Conservation (phyloP, 2,888 invertebrate species). For the Ectemnius continuus region DNA sequence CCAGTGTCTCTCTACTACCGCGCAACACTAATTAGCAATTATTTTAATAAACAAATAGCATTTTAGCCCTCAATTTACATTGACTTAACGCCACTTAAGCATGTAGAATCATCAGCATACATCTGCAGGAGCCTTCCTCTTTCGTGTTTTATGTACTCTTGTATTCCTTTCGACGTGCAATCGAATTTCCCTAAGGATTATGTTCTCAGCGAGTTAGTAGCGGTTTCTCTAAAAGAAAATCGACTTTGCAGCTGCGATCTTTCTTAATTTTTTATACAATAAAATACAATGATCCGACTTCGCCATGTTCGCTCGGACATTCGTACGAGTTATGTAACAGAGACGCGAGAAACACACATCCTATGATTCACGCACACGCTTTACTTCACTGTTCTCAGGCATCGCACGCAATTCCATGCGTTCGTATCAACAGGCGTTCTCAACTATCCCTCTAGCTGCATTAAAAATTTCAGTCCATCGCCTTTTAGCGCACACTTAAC, state of each 20-base stretch:
- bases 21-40: constrained; percentile 58
- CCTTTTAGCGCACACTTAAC: constrained; percentile 47
- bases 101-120: constrained; percentile 69
- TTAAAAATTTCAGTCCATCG: constrained; percentile 61
- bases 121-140: constrained; percentile 8
- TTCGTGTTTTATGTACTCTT: constrained; percentile 16
- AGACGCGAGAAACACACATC: constrained; percentile 4
- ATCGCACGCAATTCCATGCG: neutral
- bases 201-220: constrained; percentile 57
- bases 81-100: constrained; percentile 68
- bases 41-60: constrained; percentile 72
- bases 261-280: constrained; percentile 67
- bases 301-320: constrained; percentile 48
- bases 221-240: constrained; percentile 54
- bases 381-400: neutral
- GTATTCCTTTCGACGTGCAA: constrained; percentile 39
- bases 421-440: constrained; percentile 2
- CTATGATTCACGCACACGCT: constrained; percentile 5
- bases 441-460: constrained; percentile 41
- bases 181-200: constrained; percentile 61
- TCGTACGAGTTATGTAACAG: constrained; percentile 30
- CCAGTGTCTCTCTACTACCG: constrained; percentile 31
- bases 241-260: constrained; percentile 55
- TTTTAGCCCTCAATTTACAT: constrained; percentile 71
- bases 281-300: constrained; percentile 73